Percentiles rank a stretch among this genome's conserved stretches.
phyloP scores from a whole-genome alignment of 2,113 vertebrate species.

The Chloebia gouldiae region DNA sequence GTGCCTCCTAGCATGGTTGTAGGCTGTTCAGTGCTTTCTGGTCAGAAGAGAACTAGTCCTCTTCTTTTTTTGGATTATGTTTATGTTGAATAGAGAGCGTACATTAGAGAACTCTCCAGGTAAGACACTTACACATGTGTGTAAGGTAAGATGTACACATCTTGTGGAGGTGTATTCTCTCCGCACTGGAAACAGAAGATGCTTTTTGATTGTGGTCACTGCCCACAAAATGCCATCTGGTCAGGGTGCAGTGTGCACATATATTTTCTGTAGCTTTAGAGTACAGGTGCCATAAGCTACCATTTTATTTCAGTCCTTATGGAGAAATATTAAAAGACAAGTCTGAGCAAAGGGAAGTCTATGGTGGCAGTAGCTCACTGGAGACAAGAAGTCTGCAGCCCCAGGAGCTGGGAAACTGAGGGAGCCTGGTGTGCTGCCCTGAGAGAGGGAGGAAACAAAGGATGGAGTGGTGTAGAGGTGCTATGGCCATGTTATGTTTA shows the following conservation, averaged over 20 bases:
- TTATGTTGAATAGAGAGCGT: not conserved
- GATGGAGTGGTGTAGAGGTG: not conserved
- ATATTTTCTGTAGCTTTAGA: not conserved
- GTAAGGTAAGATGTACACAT: too few relatives aligned
- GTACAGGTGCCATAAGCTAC: not conserved
- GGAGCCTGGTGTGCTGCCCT: not conserved
- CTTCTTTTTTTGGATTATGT: not conserved
- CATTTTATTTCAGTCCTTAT: not conserved
- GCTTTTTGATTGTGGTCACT: not conserved
- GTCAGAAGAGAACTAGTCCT: not conserved
- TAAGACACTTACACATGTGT: not conserved
- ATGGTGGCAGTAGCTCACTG: not conserved
- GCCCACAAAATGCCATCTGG: not conserved
- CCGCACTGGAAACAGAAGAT: not conserved
- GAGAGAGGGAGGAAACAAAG: not conserved
- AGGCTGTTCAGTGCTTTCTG: not conserved
- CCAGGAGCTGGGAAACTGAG: not conserved
- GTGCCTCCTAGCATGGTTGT: not conserved
- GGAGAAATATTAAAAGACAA: not conserved
- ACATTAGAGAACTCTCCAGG: not conserved
- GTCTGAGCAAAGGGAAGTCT: not conserved
- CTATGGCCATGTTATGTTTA: not conserved
- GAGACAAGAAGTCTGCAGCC: not conserved
- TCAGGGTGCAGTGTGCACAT: accelerated
- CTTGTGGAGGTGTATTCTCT: not conserved